A percentile compares a stretch with the other conserved stretches of the same genome.
Evolutionary conservation across 2,797 vertebrate species (phyloP).

Genomic region (Ptychobarbus kaznakovi): DNA sequence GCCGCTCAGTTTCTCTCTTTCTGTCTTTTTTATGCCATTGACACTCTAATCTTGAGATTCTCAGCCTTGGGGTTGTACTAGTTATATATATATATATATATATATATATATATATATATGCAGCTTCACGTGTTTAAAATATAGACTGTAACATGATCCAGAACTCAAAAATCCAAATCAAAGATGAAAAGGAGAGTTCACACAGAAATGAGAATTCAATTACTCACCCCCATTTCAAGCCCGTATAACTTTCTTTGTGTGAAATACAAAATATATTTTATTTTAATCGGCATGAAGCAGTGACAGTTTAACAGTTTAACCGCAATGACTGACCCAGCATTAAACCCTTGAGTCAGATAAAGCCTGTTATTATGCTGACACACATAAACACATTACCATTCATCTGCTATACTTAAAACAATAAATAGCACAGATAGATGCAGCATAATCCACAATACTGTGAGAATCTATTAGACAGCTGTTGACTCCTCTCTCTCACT

Average conservation of each 20-base stretch:
- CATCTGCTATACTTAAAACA: conserved; percentile 24
- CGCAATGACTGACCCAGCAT: not conserved
- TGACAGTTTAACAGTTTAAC: conserved; percentile 5
- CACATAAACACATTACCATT: conserved; percentile 12
- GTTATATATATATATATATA: not conserved
- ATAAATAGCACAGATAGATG: conserved; percentile 26
- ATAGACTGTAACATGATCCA: too few relatives aligned
- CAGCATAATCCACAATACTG: not conserved
- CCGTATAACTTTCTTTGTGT: not conserved
- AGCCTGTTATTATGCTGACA: conserved; percentile 29
- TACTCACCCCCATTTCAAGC: not conserved
- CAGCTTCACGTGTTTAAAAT: too few relatives aligned
- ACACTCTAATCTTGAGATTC: conserved; percentile 44
- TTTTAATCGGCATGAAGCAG: conserved; percentile 26
- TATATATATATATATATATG: too few relatives aligned
- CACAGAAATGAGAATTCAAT: not conserved
- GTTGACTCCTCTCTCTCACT: conserved; percentile 12
- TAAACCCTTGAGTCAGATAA: conserved; percentile 15
- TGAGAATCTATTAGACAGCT: conserved; percentile 53
- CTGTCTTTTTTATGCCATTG: not conserved
- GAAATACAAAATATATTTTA: not conserved
- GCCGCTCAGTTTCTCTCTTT: conserved; percentile 3
- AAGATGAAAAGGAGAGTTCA: not conserved
- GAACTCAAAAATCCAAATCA: too few relatives aligned
- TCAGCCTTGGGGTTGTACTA: not conserved